Conservation (phyloP, 2,888 invertebrate species). For the Trissonchulus latispiculum region DNA sequence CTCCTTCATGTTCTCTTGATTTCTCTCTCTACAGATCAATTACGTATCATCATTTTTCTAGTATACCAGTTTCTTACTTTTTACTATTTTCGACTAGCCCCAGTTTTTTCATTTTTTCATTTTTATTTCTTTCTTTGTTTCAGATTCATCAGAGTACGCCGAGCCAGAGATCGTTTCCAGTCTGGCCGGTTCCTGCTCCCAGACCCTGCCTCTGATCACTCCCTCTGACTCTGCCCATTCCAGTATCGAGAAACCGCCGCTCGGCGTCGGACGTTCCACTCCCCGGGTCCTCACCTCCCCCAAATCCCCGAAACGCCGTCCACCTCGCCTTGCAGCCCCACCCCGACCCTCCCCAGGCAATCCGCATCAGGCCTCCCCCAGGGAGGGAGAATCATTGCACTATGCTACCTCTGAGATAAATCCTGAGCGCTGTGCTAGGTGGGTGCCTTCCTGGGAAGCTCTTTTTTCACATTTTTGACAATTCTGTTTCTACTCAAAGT, state of each 20-base stretch:
- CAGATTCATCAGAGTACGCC: constrained; percentile 55
- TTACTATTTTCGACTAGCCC: no score
- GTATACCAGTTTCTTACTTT: no score
- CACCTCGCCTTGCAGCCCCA: neutral
- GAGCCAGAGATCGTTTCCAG: constrained; percentile 64
- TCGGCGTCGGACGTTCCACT: neutral
- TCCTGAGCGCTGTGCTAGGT: neutral
- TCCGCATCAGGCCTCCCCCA: no score
- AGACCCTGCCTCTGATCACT: neutral
- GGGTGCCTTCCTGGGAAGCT: no score
- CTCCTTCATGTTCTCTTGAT: no score
- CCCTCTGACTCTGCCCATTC: neutral
- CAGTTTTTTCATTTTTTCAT: neutral
- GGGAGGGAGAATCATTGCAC: constrained; percentile 4
- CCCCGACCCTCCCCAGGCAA: neutral
- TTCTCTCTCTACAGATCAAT: no score
- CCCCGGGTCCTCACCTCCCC: neutral
- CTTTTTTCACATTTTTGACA: neutral
- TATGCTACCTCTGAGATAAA: constrained; percentile 3
- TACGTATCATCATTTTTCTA: no score
- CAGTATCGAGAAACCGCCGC: neutral
- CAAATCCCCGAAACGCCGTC: neutral
- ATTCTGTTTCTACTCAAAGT: no score
- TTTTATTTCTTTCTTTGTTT: neutral
- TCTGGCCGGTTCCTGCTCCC: constrained; percentile 51